phyloP scores from a whole-genome alignment of 2,888 invertebrate genomes.

The Arctia plantaginis region DNA sequence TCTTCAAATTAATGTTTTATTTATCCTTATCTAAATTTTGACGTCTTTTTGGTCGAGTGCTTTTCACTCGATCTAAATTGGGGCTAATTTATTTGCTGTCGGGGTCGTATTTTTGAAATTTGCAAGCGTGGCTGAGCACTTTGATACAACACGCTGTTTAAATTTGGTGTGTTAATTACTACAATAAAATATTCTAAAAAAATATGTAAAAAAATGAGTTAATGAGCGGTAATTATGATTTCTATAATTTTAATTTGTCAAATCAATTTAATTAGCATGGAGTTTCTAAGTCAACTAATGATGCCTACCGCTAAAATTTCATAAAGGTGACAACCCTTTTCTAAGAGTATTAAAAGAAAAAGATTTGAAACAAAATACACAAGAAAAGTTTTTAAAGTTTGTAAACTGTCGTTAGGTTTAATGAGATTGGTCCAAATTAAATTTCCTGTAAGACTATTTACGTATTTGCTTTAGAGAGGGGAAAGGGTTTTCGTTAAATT shows the following conservation, averaged over 20 bases:
- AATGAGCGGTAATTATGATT: neutral
- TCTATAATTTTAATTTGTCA: neutral
- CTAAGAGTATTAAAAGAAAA: conserved; percentile 27
- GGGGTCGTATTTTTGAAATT: conserved; percentile 32
- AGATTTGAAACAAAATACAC: conserved; percentile 56
- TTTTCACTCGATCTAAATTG: conserved; percentile 29
- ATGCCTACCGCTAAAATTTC: neutral
- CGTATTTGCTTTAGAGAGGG: conserved; percentile 29
- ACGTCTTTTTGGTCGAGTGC: conserved; percentile 17
- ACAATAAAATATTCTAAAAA: neutral
- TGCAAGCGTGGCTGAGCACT: conserved; percentile 33
- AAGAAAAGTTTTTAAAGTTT: conserved; percentile 51
- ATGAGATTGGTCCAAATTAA: conserved; percentile 72
- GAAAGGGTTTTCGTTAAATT: conserved; percentile 23
- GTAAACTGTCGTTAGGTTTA: conserved; percentile 63
- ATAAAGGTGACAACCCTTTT: neutral
- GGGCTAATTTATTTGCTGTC: conserved; percentile 36
- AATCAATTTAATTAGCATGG: neutral
- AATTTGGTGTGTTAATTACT: conserved; percentile 19
- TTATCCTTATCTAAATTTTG: conserved; percentile 22
- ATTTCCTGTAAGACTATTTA: conserved; percentile 53
- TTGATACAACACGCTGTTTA: conserved; percentile 44
- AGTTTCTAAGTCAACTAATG: neutral
- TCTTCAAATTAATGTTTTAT: conserved; percentile 13
- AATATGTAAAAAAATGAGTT: neutral